phyloP scores from a whole-genome alignment of 2,888 invertebrate genomes.

The Scaptomyza flava region DNA sequence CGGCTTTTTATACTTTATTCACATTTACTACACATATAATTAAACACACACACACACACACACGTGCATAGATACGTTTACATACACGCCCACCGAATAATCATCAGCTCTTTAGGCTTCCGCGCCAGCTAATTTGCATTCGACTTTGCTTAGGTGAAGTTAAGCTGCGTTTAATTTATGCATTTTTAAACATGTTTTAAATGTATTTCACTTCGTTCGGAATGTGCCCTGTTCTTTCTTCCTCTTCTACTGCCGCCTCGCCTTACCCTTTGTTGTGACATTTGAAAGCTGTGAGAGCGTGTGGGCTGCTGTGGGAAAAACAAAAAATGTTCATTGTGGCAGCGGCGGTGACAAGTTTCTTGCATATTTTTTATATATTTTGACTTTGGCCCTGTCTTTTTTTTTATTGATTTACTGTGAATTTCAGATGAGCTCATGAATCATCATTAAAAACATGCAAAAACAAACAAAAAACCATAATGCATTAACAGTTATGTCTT shows the following conservation, averaged over 20 bases:
- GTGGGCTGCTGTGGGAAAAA: constrained; percentile 63
- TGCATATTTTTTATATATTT: constrained; percentile 32
- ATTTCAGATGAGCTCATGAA: constrained; percentile 51
- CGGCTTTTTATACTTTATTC: constrained; percentile 27
- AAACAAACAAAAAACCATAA: constrained; percentile 6
- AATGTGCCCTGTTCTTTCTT: not conserved
- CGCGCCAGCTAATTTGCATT: constrained; percentile 65
- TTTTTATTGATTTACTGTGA: constrained; percentile 39
- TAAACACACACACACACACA: constrained; percentile 13
- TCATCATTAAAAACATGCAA: constrained; percentile 4
- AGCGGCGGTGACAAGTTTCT: constrained; percentile 37
- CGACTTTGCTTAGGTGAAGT: constrained; percentile 48
- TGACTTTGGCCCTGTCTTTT: constrained; percentile 38
- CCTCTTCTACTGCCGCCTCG: not conserved
- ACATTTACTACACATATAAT: constrained; percentile 28
- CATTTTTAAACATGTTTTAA: constrained; percentile 70
- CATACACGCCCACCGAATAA: constrained; percentile 50
- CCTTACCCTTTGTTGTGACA: constrained; percentile 50
- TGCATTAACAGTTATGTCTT: constrained; percentile 4
- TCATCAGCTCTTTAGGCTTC: constrained; percentile 33
- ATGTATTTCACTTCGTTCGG: constrained; percentile 26
- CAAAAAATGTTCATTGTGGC: constrained; percentile 15
- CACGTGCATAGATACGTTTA: constrained; percentile 1
- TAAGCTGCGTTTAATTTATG: constrained; percentile 67
- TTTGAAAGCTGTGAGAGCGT: constrained; percentile 24